Conservation (phyloP, 2,888 invertebrate species). For the Agrotis exclamationis region DNA sequence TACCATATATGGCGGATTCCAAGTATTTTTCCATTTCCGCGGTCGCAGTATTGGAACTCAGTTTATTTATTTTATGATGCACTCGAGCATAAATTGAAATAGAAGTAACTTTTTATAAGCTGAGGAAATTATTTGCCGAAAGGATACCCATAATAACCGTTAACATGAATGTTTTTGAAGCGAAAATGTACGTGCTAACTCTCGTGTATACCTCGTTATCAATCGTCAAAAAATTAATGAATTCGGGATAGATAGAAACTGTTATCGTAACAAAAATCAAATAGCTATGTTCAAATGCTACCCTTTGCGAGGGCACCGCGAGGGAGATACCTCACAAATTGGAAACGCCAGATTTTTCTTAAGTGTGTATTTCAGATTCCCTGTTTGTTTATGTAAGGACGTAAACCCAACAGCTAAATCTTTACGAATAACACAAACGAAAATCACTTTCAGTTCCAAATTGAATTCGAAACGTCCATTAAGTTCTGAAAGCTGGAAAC, state of each 20-base stretch:
- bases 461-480: conserved; percentile 47
- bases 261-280: conserved; percentile 55
- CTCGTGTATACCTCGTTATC: conserved; percentile 20
- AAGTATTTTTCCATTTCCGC: conserved; percentile 71
- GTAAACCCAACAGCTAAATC: conserved; percentile 41
- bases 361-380: conserved; percentile 65
- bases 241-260: conserved; percentile 52
- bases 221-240: conserved; percentile 52
- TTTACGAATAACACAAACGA: conserved; percentile 49
- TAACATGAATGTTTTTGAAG: conserved; percentile 9
- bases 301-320: conserved; percentile 49
- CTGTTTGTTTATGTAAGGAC: conserved; percentile 55
- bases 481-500: conserved; percentile 29
- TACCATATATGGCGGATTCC: conserved; percentile 55
- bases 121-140: conserved; percentile 24
- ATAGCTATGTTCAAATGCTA: conserved; percentile 50
- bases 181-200: conserved; percentile 13
- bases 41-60: conserved; percentile 60
- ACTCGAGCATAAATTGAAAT: conserved; percentile 56
- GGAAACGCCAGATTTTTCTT: conserved; percentile 71
- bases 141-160: conserved; percentile 14
- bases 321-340: conserved; percentile 64
- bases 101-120: conserved; percentile 61
- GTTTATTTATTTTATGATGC: conserved; percentile 72
- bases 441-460: conserved; percentile 22